phyloP scores from a whole-genome alignment of 2,797 vertebrate genomes.

The Jordanella pulchra region DNA sequence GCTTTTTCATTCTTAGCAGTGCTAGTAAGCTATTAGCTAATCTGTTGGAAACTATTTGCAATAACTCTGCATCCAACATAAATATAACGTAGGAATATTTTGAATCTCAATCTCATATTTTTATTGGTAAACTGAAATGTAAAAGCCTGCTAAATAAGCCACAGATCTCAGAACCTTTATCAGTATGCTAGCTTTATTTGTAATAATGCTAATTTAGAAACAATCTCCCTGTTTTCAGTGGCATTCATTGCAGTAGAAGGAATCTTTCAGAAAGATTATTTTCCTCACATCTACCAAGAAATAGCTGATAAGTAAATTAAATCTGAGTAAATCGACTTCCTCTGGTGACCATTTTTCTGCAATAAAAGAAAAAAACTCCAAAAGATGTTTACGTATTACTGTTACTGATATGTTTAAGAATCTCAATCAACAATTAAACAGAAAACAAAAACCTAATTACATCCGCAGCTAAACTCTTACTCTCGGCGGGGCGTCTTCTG shows the following conservation, averaged over 20 bases:
- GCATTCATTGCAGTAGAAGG: not conserved
- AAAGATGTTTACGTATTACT: not conserved
- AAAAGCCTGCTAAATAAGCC: not conserved
- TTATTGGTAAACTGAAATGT: not conserved
- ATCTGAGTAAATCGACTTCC: too few species aligned
- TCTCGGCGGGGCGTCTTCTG: conserved; percentile 74
- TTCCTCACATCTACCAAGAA: not conserved
- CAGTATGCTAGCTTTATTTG: not conserved
- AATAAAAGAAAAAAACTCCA: not conserved
- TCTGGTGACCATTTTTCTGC: not conserved
- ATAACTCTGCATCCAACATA: not conserved
- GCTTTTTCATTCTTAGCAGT: not conserved
- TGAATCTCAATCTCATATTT: not conserved
- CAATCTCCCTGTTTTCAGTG: not conserved
- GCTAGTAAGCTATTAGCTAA: not conserved
- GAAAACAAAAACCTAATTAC: not conserved
- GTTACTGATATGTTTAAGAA: not conserved
- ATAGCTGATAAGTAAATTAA: not conserved
- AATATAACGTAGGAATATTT: too few species aligned
- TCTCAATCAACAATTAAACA: not conserved
- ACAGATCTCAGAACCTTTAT: not conserved
- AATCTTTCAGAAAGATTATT: not conserved
- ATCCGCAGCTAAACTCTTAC: conserved; percentile 60
- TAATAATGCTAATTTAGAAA: conserved; percentile 6
- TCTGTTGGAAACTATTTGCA: not conserved